Base-by-base conservation (phyloP, 2,888 invertebrate genomes). In the Ditylenchus weischeri region DNA sequence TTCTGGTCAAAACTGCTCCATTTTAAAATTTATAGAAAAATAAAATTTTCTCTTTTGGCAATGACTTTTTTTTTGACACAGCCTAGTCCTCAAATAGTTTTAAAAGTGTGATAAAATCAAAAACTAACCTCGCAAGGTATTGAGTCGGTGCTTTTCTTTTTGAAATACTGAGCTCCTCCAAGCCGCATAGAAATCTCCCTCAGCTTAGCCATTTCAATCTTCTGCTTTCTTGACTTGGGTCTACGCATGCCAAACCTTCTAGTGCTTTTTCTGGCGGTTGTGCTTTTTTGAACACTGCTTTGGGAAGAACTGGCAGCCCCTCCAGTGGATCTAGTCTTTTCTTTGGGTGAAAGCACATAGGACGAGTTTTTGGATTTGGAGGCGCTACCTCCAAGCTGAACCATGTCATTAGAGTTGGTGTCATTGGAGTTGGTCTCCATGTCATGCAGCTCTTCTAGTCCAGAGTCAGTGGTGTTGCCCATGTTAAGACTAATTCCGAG, bases 131-230 rank as follows among this genome's bases (percentile, higher is more conserved):
- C 75, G 57, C 80, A 80, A 51, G 68, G 66, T 50, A 74, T 75
- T 38, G 73, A 69, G 58, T 81, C 80, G 62, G 72, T 78, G 68
- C 70, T 71, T 62, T 76, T 76, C 73, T 79, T 79, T 71, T 77
- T 78, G 70, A 76, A 79, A 65, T 81, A 81, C 62, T 78, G 78
- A 15, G 81, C 78, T 2, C 81, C 81, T 15, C 81, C 81, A 19
- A 80, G 75, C 0, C 77, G 69, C 66, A 79, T 75, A 36, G 73
- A 65, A 18, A 75, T 57, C 66, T 74, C 72, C 43, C 78, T 68
- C 60, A 79, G 63, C 65, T 77, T 77, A 49, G 73, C 72, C 79
- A 79, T 79, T 58, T 77, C 76, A 43, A 70, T 62, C 19, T 72
- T 62, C 54, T 77, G 75, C 58, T 71, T 74, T 21, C 70, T 57